phyloP scores from a whole-genome alignment of 2,113 vertebrate species.

The Scomber japonicus region DNA sequence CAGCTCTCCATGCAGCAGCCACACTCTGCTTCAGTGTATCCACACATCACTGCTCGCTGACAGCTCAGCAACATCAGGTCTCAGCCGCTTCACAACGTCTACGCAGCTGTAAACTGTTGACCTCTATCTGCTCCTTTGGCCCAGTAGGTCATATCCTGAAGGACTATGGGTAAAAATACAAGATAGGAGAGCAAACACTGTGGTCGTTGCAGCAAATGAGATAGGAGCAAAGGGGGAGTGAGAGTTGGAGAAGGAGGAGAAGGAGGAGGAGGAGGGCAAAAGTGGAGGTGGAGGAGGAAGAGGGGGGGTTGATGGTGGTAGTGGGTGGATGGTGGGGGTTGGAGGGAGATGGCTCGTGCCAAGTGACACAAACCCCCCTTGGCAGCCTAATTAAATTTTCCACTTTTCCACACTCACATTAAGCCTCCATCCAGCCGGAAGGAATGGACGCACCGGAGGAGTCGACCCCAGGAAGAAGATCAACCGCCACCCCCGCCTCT shows the following conservation, averaged over 20 bases:
- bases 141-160: conserved; percentile 51
- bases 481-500: conserved; percentile 10
- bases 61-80: conserved; percentile 30
- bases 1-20: conserved; percentile 14
- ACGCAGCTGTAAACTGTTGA: conserved; percentile 58
- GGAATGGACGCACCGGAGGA: conserved; percentile 77
- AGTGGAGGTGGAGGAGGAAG: neutral
- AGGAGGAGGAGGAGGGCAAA: neutral
- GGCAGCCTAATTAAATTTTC: conserved; percentile 89
- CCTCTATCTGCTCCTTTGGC: conserved; percentile 51
- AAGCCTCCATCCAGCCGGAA: conserved; percentile 81
- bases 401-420: conserved; percentile 86
- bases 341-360: conserved; percentile 67
- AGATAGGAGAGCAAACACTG: conserved; percentile 3
- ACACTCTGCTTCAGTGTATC: conserved; percentile 18
- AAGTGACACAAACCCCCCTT: conserved; percentile 85
- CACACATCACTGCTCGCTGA: conserved; percentile 27
- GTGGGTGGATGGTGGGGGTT: conserved; percentile 20
- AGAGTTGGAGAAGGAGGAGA: neutral
- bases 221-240: conserved; percentile 52
- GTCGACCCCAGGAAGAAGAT: conserved; percentile 73
- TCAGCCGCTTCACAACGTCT: conserved; percentile 30
- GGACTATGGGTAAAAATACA: conserved; percentile 47
- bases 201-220: conserved; percentile 42
- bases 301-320: conserved; percentile 15